Base-by-base conservation (phyloP, 2,888 invertebrate genomes). In the Ornithoptera priamus region DNA sequence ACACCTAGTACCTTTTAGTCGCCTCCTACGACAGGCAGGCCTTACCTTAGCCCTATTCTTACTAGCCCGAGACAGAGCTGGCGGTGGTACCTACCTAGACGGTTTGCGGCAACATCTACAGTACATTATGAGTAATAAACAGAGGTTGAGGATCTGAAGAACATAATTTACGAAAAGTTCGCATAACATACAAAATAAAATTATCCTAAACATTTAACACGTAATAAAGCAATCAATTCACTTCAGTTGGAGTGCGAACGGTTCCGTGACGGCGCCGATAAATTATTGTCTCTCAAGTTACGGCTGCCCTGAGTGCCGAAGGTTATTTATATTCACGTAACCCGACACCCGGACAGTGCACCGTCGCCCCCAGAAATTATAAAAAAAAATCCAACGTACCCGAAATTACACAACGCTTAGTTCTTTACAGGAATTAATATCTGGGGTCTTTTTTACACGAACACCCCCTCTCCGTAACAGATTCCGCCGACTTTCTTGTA, bases 291-390 rank as follows among this genome's bases (percentile, higher is more conserved):
- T 65, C 60, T 65, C 65, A 65, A 64, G 66, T 67, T 64, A 70
- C 70, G 67, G 58, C 46, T 56, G 70, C 53, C 56, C 50, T 67
- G 63, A 67, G 70, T 63, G 59, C 71, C 72, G 72, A 73, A 74
- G 74, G 72, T 74, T 76, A 76, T 74, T 76, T 74, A 76, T 71
- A 67, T 68, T 50, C 66, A 63, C 72, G 75, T 74, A 75, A 75
- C 75, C 71, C 71, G 73, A 76, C 72, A 75, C 72, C 30, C 61
- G 60, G 62, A 46, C 57, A 42, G 57, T 50, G 62, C 65, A 58
- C 46, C 24, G 46, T 61, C 63, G 68, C 62, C 62, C 22, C 64
- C 36, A 56, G 61, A 61, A 65, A 22, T 42, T 36, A 62, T 61
- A 60, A 50, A 50, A 15, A 61, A 59, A 53, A 56, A 65, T 65